These are phyloP conservation scores for Lophochroa leadbeateri DNA, from an alignment of 2,113 vertebrate species.

Conservation along the genomic window DNA sequence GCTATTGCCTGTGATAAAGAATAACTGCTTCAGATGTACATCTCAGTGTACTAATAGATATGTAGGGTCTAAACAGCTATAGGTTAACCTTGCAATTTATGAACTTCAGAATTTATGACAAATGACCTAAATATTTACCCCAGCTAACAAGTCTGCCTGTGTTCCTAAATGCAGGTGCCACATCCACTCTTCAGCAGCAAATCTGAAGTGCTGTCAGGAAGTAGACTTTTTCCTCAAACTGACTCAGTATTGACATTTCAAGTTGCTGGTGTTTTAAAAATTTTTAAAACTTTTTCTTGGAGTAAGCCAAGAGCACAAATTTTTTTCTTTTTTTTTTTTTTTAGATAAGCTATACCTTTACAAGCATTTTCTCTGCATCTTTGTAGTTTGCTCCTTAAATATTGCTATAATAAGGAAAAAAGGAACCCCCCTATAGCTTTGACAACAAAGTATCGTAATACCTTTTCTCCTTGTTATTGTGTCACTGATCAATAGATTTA, in stretches of 20 bases:
- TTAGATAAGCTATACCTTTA: neutral
- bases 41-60: neutral
- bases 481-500: slow-evolving; percentile 81
- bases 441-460: slow-evolving; percentile 78
- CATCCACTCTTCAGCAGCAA: neutral
- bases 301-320: neutral
- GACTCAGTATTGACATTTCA: neutral
- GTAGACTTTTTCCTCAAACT: neutral
- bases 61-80: neutral
- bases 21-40: neutral
- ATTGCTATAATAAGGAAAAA: slow-evolving; percentile 9
- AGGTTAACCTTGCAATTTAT: neutral
- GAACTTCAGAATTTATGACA: neutral
- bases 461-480: slow-evolving; percentile 73
- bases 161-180: neutral
- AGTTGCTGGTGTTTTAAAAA: neutral
- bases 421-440: slow-evolving; percentile 66
- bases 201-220: neutral
- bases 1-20: neutral
- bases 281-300: neutral
- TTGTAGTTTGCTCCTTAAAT: neutral
- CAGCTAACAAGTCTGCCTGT: neutral
- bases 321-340: neutral
- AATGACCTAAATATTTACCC: neutral
- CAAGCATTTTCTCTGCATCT: neutral